phyloP scores from a whole-genome alignment of 2,888 invertebrate species.

The Drosophila tripunctata region DNA sequence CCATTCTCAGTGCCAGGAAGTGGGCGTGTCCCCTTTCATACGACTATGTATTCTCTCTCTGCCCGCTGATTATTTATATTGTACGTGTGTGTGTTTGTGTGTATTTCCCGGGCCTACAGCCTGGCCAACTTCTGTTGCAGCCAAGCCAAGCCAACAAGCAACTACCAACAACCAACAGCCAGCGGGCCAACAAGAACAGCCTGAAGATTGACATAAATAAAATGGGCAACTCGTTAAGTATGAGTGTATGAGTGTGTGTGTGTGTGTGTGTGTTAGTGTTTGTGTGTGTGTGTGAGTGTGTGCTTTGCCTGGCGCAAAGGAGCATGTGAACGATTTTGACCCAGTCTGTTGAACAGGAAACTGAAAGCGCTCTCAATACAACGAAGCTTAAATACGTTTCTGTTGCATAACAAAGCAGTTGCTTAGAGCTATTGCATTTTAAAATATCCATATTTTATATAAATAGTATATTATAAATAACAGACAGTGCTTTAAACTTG shows the following conservation, averaged over 20 bases:
- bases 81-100: conserved; percentile 3
- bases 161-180: conserved; percentile 21
- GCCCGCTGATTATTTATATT: conserved; percentile 68
- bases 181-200: conserved; percentile 36
- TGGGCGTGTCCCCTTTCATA: conserved; percentile 44
- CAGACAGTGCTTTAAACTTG: too few relatives aligned
- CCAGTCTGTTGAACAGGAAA: conserved; percentile 30
- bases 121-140: conserved; percentile 18
- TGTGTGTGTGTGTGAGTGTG: background rate
- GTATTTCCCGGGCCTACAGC: conserved; percentile 50
- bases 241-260: background rate
- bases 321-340: conserved; percentile 67
- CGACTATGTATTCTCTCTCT: conserved; percentile 19
- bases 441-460: too few relatives aligned
- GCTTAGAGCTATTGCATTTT: background rate
- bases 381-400: conserved; percentile 27
- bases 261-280: background rate
- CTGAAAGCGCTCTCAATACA: conserved; percentile 4
- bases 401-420: too few relatives aligned
- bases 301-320: conserved; percentile 27
- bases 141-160: conserved; percentile 31
- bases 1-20: conserved; percentile 29
- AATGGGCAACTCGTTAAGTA: conserved; percentile 53
- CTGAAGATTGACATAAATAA: conserved; percentile 73
- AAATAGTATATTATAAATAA: too few relatives aligned